Percentiles rank a stretch among this genome's conserved stretches.
Conservation (phyloP, 2,113 vertebrate genomes). For the Vulpes vulpes region DNA sequence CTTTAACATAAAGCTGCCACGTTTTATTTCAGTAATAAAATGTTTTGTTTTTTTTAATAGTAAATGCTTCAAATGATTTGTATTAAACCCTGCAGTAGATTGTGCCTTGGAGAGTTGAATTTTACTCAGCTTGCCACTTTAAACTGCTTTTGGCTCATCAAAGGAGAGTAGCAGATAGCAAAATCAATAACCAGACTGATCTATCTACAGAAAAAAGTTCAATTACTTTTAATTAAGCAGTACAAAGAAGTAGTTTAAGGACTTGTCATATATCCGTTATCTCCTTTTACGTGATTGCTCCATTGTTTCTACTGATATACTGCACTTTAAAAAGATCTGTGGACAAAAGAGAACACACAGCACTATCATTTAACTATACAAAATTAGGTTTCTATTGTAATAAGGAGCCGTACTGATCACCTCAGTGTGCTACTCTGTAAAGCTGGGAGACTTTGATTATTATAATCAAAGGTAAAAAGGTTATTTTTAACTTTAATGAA, state of each 20-base stretch:
- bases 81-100: not conserved
- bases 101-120: conserved; percentile 40
- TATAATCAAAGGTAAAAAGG: not conserved
- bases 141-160: conserved; percentile 16
- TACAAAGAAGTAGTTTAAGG: not conserved
- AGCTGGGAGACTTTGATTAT: not conserved
- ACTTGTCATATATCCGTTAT: not conserved
- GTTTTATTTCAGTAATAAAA: conserved; percentile 80
- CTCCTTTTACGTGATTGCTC: not conserved
- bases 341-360: not conserved
- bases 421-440: not conserved
- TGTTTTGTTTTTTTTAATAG: conserved; percentile 70
- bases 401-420: not conserved
- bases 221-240: conserved; percentile 34
- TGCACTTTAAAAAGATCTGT: not conserved
- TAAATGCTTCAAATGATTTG: conserved; percentile 69
- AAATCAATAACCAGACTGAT: conserved; percentile 30
- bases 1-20: conserved; percentile 72
- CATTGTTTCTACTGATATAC: not conserved
- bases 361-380: not conserved
- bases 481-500: conserved; percentile 24
- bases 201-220: conserved; percentile 28
- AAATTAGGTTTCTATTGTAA: not conserved
- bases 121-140: not conserved
- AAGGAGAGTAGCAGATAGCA: conserved; percentile 11